phyloP scores from a whole-genome alignment of 1,140 invertebrate species.

The Apis laboriosa region DNA sequence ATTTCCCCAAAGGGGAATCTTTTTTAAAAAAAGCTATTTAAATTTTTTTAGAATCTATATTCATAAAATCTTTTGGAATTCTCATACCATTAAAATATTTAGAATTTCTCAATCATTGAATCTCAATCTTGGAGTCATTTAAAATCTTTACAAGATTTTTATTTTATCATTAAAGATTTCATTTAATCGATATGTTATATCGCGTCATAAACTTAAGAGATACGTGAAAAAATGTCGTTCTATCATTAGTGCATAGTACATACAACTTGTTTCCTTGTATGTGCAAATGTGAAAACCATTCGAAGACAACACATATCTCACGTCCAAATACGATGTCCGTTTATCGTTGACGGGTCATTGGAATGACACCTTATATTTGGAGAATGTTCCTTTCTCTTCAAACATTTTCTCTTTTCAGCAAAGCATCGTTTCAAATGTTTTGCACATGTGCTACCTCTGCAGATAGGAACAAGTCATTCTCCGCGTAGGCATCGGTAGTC shows the following conservation, averaged over 20 bases:
- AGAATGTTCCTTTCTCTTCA: conserved; percentile 53
- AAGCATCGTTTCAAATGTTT: conserved; percentile 9
- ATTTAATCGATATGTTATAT: background rate
- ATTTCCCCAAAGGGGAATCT: background rate
- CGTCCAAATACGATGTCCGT: conserved; percentile 11
- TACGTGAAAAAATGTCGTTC: conserved; percentile 5
- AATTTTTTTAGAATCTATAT: background rate
- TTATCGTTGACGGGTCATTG: background rate
- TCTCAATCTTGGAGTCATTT: background rate
- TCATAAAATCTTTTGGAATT: background rate
- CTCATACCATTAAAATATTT: background rate
- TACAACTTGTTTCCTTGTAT: conserved; percentile 18
- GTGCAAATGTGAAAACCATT: conserved; percentile 1
- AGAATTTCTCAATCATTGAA: background rate
- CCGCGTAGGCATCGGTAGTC: conserved; percentile 34
- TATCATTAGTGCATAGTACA: background rate
- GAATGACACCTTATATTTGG: conserved; percentile 31
- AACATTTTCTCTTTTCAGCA: conserved; percentile 48
- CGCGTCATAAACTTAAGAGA: background rate
- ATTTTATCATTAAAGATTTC: background rate
- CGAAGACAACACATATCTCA: background rate
- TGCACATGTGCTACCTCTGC: background rate
- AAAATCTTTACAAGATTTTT: background rate
- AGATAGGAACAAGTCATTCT: conserved; percentile 21
- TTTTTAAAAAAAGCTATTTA: too few relatives aligned